Base-by-base conservation (phyloP, 2,797 vertebrate species). In the Syndactyla subalaris region DNA sequence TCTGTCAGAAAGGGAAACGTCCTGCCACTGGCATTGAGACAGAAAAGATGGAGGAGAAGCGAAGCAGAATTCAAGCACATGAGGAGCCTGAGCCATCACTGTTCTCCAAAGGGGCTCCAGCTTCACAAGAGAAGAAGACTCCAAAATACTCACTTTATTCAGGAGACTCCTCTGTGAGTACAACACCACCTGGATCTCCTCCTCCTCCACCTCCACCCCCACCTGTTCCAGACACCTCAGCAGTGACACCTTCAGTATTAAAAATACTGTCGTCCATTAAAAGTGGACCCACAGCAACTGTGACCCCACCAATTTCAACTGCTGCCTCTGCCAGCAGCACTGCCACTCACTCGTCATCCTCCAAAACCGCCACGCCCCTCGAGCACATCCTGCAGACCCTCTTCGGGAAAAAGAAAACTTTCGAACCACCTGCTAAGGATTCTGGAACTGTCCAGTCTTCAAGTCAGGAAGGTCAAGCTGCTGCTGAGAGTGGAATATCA, bases 1-100 rank as follows among this genome's bases (percentile, higher is more conserved):
- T 99, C 92, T 98, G 99, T 96, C 99, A 99, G 93, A 99, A 98
- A 92, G 88, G 96, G 51, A 99, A 99, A 88, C 98, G 98, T 55
- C 97, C 97, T 46, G 98, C 97, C 70, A 71, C 32, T 46, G 86
- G 96, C 12, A 94, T 94, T 8, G 99, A 99, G 74, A 43, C 81
- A 3, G 98, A 98, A 43, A 98, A 98, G 85, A 12, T 20, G 1
- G 99, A 99, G 49, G 98, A 99, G 78, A 99, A 99, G 94, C 98
- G 98, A 96, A 93, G 97, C 54, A 98, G 98, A 77, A 87, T 98
- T 66, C 97, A 98, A n/a, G 79, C 96, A 6, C 98, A 98, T 7
- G 99, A 99, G 54, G 98, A 98, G 22, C 72, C 82, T 0, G 98
- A 99, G 22, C 91, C 68, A 55, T 15, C 98, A 0, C 95, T 96